Evolutionary conservation across 2,888 invertebrate species (phyloP), one percentile per base, ranked within the genome.

Genomic region (Cyclophora punctaria): DNA sequence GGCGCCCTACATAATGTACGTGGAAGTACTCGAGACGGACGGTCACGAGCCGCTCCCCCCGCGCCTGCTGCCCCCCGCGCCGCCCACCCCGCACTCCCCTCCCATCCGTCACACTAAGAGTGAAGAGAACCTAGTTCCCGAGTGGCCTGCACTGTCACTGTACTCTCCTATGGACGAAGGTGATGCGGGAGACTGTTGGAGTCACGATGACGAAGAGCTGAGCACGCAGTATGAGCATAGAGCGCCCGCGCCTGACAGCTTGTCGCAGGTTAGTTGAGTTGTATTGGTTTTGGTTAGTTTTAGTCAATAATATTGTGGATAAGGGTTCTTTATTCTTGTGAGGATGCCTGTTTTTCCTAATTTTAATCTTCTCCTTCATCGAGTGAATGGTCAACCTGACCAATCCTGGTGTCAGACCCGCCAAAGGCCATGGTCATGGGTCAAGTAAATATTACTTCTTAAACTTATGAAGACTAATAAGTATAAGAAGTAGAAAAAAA

Each of bases 1-100:
- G 87, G 98, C 99, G 47, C 99, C 99, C 0, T 99, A 98, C 85
- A 96, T 99, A 73, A 95, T 99, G 76, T 99, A 99, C 85, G 96
- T 99, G 51, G 99, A 99, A 89, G 98, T 98, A 4, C 89, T 98
- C 44, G 97, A 98, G 83, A 91, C 86, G 2, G 87, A 86, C 3
- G 88, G 88, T 1, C 94, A 95, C 57, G 95, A 96, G 49, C 94
- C 96, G 1, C 92, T 98, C 20, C 97, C 98, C 44, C 91, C 94
- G n/a, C 98, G 98, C 80, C 92, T 95, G 62, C 92, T 95, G 88
- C 95, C 95, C 48, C 88, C 89, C 34, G 85, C 89, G 51, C 93
- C 98, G 92, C 90, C 93, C 90, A 82, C 95, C 82, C 95, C 95
- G 40, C 85, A 85, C 60, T 85, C 87, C 2, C 86, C 87, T 0